A percentile compares a stretch with the other conserved stretches of the same genome.
phyloP scores from a whole-genome alignment of 2,888 invertebrate genomes.

The Siphonodentalium dalli region DNA sequence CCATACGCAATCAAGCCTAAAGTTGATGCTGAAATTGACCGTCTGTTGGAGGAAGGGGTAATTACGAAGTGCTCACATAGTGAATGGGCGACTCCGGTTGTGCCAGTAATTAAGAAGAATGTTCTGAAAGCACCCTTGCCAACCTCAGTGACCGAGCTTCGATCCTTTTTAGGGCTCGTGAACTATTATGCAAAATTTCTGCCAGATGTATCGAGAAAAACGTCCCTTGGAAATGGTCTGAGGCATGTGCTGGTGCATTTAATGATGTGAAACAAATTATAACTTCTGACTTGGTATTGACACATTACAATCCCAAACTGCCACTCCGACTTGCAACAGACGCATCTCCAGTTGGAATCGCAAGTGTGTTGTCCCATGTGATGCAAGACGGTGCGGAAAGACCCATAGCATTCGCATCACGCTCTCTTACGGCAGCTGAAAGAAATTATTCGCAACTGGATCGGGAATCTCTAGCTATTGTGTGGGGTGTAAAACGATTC shows the following conservation, averaged over 20 bases:
- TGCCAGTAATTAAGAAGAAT: constrained; percentile 51
- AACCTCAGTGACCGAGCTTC: too few relatives aligned
- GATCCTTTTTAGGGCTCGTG: too few relatives aligned
- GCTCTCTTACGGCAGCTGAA: constrained; percentile 3
- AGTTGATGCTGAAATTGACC: constrained; percentile 2
- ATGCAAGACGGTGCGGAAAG: constrained; percentile 34
- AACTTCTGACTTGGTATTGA: neutral
- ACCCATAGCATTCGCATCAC: constrained; percentile 52
- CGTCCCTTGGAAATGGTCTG: neutral
- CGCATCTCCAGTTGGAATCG: constrained; percentile 17
- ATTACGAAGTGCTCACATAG: too few relatives aligned
- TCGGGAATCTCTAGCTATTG: constrained; percentile 54
- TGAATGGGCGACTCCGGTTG: too few relatives aligned
- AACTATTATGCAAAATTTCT: too few relatives aligned
- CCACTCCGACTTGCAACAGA: constrained; percentile 8
- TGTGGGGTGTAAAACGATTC: constrained; percentile 12
- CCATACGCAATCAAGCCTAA: constrained; percentile 9
- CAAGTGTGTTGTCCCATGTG: constrained; percentile 8
- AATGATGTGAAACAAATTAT: neutral
- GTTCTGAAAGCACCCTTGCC: too few relatives aligned
- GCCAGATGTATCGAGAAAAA: neutral
- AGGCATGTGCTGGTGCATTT: neutral
- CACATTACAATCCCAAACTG: neutral
- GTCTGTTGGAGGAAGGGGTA: too few relatives aligned
- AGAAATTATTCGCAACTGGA: constrained; percentile 55